phyloP scores from a whole-genome alignment of 23 tunicate species.

The Phallusia fumigata region DNA sequence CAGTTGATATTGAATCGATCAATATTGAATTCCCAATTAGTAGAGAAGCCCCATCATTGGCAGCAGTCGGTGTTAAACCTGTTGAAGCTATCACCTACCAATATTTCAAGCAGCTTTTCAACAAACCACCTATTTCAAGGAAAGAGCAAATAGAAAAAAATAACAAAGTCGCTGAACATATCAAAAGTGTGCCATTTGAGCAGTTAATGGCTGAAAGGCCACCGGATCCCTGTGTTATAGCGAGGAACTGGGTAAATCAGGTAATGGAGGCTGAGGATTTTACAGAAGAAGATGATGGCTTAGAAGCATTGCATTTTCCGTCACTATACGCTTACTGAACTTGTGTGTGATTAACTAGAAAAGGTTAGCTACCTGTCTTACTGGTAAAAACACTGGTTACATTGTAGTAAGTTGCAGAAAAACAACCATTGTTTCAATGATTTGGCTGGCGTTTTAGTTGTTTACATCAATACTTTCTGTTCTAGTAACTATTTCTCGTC shows the following conservation, averaged over 20 bases:
- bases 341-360: too few species aligned
- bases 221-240: conserved; percentile 37
- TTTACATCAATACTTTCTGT: too few species aligned
- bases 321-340: conserved; percentile 6
- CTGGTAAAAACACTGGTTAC: too few species aligned
- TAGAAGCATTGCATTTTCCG: conserved; percentile 17
- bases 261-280: conserved; percentile 9
- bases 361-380: too few species aligned
- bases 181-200: conserved; percentile 73
- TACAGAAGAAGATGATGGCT: conserved; percentile 10
- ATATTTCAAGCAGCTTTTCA: conserved; percentile 59
- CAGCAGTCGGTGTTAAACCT: conserved; percentile 44
- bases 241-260: conserved; percentile 21
- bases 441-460: too few species aligned
- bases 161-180: conserved; percentile 51
- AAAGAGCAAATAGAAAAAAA: conserved; percentile 37
- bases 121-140: conserved; percentile 43
- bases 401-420: too few species aligned
- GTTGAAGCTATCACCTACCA: conserved; percentile 66
- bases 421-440: too few species aligned
- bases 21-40: conserved; percentile 43
- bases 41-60: conserved; percentile 4
- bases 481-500: too few species aligned
- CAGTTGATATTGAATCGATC: conserved; percentile 71
- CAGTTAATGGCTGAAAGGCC: conserved; percentile 85